Conservation (phyloP, 2,888 invertebrate genomes). For the Dynastes maya region DNA sequence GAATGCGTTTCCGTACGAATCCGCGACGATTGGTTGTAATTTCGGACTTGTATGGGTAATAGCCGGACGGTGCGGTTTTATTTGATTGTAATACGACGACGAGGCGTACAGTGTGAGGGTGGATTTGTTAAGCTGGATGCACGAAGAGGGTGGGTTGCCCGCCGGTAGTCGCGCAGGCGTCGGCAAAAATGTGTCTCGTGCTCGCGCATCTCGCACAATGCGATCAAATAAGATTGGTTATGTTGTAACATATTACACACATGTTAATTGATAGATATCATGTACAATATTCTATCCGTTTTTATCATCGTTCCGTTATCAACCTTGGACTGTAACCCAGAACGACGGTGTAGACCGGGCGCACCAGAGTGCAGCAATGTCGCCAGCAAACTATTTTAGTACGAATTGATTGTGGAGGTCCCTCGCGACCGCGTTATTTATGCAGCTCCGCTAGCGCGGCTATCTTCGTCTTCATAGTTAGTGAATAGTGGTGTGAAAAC, state of each 20-base stretch:
- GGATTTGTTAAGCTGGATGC: constrained; percentile 36
- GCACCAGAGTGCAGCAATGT: constrained; percentile 68
- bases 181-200: constrained; percentile 54
- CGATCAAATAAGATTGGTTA: constrained; percentile 63
- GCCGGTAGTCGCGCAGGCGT: constrained; percentile 55
- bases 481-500: constrained; percentile 57
- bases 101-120: constrained; percentile 29
- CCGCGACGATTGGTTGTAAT: constrained; percentile 30
- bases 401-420: constrained; percentile 67
- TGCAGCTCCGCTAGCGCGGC: constrained; percentile 59
- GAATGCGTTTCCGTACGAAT: constrained; percentile 9
- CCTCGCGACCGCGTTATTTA: constrained; percentile 61
- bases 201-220: constrained; percentile 54
- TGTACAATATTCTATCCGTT: constrained; percentile 63
- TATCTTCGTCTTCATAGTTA: constrained; percentile 56
- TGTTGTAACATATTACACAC: constrained; percentile 63
- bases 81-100: not conserved
- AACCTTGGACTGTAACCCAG: constrained; percentile 70
- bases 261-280: constrained; percentile 63
- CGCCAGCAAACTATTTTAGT: constrained; percentile 69
- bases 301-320: constrained; percentile 65
- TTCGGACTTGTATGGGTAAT: constrained; percentile 19
- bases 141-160: constrained; percentile 56
- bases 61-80: constrained; percentile 23
- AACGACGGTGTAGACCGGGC: constrained; percentile 63